Evolutionary conservation across 2,797 vertebrate genomes (phyloP), one percentile per base, ranked within the genome.

Genomic region (Lutjanus argentimaculatus): DNA sequence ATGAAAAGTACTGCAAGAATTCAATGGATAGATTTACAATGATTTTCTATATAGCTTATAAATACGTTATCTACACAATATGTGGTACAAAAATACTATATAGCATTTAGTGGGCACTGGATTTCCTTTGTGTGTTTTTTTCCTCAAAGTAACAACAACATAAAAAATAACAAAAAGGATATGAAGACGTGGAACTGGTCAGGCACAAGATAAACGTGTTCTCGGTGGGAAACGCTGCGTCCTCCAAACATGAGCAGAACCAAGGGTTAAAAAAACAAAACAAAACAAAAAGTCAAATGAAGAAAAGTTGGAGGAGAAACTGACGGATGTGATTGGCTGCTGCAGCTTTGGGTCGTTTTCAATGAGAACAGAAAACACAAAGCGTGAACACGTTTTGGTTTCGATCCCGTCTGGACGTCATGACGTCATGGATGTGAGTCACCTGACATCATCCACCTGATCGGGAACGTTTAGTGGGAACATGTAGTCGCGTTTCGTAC

Each of bases 1-100:
- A 97, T 94, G 95, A 90, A 94, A 96, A 96, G 96, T 95, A 97
- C 95, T 96, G 97, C 97, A 96, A 97, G 96, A 96, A 95, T 96
- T 97, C 95, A 96, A 91, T 87, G 90, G 95, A 95, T 88, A 96
- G 86, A 96, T 97, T 96, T 97, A 97, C 95, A 97, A 95, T 88
- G 94, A 94, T 79, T 95, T 95, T 96, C 88, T 90, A 89, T 94
- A 95, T 96, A 96, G 96, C 96, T 98, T 96, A 98, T 97, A 98
- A 98, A 98, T 96, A 97, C 83, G 93, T 79, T 96, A 96, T 97
- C 96, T 97, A 96, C 96, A 97, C 95, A 95, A 96, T 90, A 96
- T 93, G 95, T 90, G 89, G 93, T 97, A 96, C 93, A 97, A 97
- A 98, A 97, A 97, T 96, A 97, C 93, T 95, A 95, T 94, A 89